Conservation (phyloP, 2,888 invertebrate species). For the Drymonia ruficornis region DNA sequence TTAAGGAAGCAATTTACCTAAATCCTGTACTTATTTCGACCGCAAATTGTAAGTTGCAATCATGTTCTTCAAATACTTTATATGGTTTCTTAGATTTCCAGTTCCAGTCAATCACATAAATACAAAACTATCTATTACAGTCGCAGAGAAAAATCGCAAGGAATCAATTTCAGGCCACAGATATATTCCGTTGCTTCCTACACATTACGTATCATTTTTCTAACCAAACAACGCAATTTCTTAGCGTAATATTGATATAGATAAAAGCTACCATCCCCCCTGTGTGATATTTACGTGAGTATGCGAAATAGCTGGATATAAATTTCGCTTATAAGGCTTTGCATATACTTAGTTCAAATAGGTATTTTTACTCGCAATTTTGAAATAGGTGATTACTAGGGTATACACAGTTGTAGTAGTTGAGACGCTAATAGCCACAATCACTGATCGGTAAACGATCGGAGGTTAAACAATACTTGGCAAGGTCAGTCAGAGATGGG, state of each 20-base stretch:
- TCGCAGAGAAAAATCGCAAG: neutral
- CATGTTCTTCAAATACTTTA: too few species aligned
- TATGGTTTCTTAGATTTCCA: neutral
- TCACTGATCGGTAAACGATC: too few species aligned
- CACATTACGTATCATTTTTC: slow-evolving; percentile 5
- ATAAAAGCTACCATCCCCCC: slow-evolving; percentile 16
- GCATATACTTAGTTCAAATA: neutral
- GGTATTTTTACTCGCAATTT: too few species aligned
- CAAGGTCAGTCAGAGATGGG: too few species aligned
- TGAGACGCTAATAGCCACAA: too few species aligned
- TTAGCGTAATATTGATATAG: slow-evolving; percentile 21
- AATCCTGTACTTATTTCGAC: too few species aligned
- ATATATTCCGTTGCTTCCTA: slow-evolving; percentile 5
- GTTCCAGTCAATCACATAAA: neutral
- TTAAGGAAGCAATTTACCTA: too few species aligned
- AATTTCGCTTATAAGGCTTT: slow-evolving; percentile 1
- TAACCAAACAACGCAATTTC: slow-evolving; percentile 16
- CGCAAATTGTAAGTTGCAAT: too few species aligned
- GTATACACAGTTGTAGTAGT: too few species aligned
- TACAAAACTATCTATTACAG: too few species aligned
- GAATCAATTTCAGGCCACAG: neutral
- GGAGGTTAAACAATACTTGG: too few species aligned
- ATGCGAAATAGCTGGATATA: slow-evolving; percentile 16
- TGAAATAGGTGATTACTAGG: too few species aligned
- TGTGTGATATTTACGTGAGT: slow-evolving; percentile 5